phyloP scores from a whole-genome alignment of 2,113 vertebrate species.

The Phrynosoma platyrhinos region DNA sequence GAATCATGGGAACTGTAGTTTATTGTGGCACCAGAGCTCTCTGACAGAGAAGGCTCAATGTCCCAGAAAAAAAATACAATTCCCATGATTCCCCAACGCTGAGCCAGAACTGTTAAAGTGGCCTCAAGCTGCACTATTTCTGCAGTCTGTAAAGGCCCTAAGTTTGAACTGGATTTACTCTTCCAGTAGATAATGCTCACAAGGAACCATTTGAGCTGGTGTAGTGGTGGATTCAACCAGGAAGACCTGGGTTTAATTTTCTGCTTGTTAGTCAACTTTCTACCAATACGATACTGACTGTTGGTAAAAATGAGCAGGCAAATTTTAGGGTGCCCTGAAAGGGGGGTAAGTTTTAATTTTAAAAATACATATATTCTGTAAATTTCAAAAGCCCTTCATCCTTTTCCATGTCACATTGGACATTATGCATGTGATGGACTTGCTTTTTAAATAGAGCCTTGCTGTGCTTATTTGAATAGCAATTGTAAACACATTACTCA shows the following conservation, averaged over 20 bases:
- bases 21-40: no score
- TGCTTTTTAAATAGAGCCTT: constrained; percentile 23
- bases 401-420: not conserved
- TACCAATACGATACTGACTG: not conserved
- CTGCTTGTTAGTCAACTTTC: not conserved
- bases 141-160: no score
- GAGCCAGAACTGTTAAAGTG: no score
- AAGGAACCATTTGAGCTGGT: not conserved
- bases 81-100: no score
- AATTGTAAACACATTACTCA: constrained; percentile 64
- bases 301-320: not conserved
- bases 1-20: no score
- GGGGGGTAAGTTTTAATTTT: constrained; percentile 11
- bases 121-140: no score
- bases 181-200: not conserved
- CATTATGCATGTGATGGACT: constrained; percentile 5
- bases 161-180: not conserved
- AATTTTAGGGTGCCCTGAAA: constrained; percentile 21
- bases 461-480: constrained; percentile 61
- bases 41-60: no score
- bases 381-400: not conserved
- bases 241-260: not conserved
- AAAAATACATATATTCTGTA: not conserved
- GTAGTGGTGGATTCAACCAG: not conserved
- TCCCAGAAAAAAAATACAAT: no score